Base-by-base conservation (phyloP, 2,113 vertebrate species). In the Tupaia tana region DNA sequence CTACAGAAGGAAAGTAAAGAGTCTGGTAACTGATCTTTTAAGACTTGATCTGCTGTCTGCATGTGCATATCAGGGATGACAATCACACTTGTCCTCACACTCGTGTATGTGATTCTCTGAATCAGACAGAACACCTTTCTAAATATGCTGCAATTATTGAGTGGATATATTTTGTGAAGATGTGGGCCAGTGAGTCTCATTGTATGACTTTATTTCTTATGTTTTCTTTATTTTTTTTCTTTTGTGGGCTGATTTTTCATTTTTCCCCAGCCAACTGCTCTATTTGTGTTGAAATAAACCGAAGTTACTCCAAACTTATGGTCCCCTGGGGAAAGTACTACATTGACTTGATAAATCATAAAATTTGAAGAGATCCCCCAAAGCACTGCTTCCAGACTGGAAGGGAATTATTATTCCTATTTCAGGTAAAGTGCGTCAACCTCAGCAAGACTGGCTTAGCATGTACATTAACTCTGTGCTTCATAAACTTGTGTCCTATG, bases 201-300 rank as follows among this genome's bases (percentile, higher is more conserved):
- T 93, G 80, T 86, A 31, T 59, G 61, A n/a, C 12, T 66, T 78
- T 69, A 22, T 19, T 69, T 79, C 12, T 12, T 27, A 31, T 10
- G 43, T 64, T 9, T 2, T 18, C 20, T 59, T 67, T 31, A 56
- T 24, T 20, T 20, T 22, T 83, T 91, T 75, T 70, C 31, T 63
- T 80, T 73, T 6, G 52, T 70, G 19, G 6, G 12, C 8, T 9
- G 13, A 54, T 43, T 75, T 54, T 18, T 13, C 2, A 8, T 43
- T 75, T 64, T 63, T 19, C 29, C 29, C 67, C 20, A 64, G 14
- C 9, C 9, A 71, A 19, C 22, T 78, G 19, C 6, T 86, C 43
- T 88, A 6, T 59, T 61, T 86, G 19, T 90, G 18, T 82, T 78
- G 92, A 79, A 95, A 80, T 78, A 92, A 91, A 80, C 18, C 13